These are phyloP conservation scores for Anastrepha obliqua DNA, from an alignment of 1,140 invertebrate genomes.

Conservation along the genomic window DNA sequence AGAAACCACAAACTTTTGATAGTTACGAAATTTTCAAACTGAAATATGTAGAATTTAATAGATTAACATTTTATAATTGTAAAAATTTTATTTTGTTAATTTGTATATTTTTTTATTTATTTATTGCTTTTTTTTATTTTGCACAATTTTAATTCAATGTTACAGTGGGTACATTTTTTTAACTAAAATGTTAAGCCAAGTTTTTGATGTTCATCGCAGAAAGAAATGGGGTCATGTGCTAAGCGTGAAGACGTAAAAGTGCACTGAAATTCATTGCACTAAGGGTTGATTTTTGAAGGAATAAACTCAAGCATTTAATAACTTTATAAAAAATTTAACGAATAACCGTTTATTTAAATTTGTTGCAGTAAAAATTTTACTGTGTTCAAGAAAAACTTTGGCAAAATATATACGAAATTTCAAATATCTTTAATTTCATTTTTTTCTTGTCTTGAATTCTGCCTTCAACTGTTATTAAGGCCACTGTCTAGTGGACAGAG, in stretches of 20 bases:
- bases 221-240: slow-evolving; percentile 41
- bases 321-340: no score
- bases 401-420: no score
- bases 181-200: neutral
- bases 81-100: no score
- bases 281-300: neutral
- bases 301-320: no score
- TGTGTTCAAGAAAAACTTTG: no score
- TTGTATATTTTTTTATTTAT: no score
- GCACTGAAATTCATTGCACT: neutral
- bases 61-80: no score
- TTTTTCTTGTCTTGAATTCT: neutral
- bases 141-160: slow-evolving; percentile 4
- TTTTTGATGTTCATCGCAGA: neutral
- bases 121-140: neutral
- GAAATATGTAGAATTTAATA: no score
- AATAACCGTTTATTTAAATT: no score
- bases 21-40: no score
- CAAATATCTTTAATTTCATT: neutral
- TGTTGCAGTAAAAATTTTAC: no score
- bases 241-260: neutral
- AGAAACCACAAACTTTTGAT: no score
- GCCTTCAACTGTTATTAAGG: slow-evolving; percentile 39
- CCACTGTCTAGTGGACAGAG: neutral
- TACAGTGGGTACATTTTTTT: neutral